Conservation (phyloP, 2,113 vertebrate genomes). For the Arvicanthis niloticus region DNA sequence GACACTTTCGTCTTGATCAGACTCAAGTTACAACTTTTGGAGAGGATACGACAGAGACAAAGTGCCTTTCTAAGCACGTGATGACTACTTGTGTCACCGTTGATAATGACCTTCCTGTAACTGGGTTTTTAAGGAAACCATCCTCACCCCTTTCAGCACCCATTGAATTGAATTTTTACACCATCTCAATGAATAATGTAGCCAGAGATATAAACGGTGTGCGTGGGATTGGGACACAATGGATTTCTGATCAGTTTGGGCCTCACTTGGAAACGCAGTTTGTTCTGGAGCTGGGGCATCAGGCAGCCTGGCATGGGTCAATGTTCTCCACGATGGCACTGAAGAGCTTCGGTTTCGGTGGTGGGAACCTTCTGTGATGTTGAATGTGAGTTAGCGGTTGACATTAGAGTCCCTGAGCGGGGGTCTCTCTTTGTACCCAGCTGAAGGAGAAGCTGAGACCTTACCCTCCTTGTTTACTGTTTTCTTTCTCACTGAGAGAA, state of each 20-base stretch:
- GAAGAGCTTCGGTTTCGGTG: neutral
- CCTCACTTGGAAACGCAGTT: fast-evolving
- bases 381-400: neutral
- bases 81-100: neutral
- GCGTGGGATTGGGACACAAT: neutral
- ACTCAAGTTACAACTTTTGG: neutral
- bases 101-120: neutral
- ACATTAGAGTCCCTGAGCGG: neutral
- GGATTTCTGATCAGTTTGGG: no score
- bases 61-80: neutral
- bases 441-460: neutral
- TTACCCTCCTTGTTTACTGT: neutral
- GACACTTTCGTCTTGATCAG: neutral
- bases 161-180: neutral
- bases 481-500: neutral
- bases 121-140: neutral
- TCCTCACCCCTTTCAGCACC: neutral
- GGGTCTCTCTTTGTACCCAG: neutral
- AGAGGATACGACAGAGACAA: neutral
- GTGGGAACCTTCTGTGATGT: neutral
- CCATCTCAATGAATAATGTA: neutral
- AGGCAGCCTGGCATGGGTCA: no score
- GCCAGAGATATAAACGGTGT: neutral
- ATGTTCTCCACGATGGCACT: neutral
- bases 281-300: no score